Evolutionary conservation across 2,113 vertebrate genomes (phyloP), one percentile per base, ranked within the genome.

Genomic region (Colinus virginianus): DNA sequence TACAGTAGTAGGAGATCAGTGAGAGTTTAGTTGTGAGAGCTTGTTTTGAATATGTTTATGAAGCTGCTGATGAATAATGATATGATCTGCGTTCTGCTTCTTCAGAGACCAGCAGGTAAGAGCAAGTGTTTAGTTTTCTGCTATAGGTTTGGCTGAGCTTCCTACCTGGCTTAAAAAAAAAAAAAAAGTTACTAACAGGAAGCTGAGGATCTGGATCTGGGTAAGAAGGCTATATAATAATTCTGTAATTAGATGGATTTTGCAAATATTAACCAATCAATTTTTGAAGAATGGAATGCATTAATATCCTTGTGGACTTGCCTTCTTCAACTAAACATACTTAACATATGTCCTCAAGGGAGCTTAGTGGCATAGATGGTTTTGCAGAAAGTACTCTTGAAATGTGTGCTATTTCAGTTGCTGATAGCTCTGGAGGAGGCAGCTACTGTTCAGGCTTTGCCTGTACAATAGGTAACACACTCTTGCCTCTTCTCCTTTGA

Each of bases 401-500:
- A 87, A 81, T 34, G 45, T 0, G 0, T 30, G 42, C 15, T 58
- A 8, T 9, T 11, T 87, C n/a, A 13, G 91, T 69, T 82, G 36
- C 45, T 76, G 7, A 62, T 58, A n/a, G 48, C 34, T 79, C 26
- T 63, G 56, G 40, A 76, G 21, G 21, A 82, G 16, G 23, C 16
- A 82, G 53, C 69, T 30, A 38, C 11, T 36, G 13, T 51, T 68
- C 0, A 0, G 26, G 11, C 5, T 42, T 84, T 62, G 36, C 28
- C 48, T 40, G 2, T 53, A 77, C 19, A 66, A 93, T 94, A 72
- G 19, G 49, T 32, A 82, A 68, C 34, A 63, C 25, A 28, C 6
- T 63, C 70, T 68, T 30, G 11, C 9, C 86, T 87, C 53, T 88
- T 55, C 32, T 61, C 12, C 68, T 89, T 63, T 66, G 40, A 90